Percentiles rank a stretch among this genome's conserved stretches.
Conservation (phyloP, 2,797 vertebrate species). For the Eremophila alpestris region DNA sequence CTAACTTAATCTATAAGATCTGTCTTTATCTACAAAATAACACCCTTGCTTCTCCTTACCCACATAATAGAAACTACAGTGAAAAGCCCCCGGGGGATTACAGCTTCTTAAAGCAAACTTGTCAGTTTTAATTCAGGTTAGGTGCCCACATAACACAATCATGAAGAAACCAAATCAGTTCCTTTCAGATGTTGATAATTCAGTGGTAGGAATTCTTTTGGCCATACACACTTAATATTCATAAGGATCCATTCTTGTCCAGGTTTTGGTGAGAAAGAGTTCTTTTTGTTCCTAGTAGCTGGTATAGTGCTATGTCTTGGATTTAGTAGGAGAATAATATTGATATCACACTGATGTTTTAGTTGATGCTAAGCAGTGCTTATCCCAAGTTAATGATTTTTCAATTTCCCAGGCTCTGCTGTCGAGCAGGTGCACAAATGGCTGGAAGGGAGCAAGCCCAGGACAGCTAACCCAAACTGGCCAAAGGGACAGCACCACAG, state of each 20-base stretch:
- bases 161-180: constrained; percentile 19
- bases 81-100: neutral
- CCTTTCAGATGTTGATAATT: neutral
- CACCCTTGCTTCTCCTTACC: neutral
- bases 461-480: neutral
- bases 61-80: neutral
- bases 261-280: neutral
- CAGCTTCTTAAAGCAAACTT: constrained; percentile 48
- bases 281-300: neutral
- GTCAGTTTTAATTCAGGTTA: constrained; percentile 54
- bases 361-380: neutral
- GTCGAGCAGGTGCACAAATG: neutral
- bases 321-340: neutral
- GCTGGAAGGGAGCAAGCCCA: neutral
- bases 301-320: neutral
- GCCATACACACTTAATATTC: neutral
- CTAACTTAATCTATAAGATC: neutral
- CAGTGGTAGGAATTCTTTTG: neutral
- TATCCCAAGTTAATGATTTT: neutral
- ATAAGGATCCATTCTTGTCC: neutral
- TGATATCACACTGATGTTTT: neutral
- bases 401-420: neutral
- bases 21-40: neutral
- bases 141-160: neutral
- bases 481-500: neutral